Conservation (phyloP, 2,888 invertebrate species). For the Nomada hirtipes region DNA sequence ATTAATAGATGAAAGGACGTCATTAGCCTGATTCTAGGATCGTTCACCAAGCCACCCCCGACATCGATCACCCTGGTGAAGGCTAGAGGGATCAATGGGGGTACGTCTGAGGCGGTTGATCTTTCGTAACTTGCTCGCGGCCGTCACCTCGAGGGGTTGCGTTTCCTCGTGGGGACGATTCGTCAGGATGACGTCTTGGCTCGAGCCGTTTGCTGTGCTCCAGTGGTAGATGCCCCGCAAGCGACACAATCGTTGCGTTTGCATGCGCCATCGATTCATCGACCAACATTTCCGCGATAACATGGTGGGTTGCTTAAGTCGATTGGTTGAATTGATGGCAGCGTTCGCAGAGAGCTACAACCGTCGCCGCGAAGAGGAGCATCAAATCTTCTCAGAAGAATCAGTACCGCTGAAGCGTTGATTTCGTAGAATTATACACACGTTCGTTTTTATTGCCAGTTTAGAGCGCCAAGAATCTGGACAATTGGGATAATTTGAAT, state of each 20-base stretch:
- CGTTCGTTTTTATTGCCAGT: no score
- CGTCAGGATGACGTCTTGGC: constrained; percentile 67
- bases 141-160: constrained; percentile 38
- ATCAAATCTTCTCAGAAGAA: no score
- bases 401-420: no score
- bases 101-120: constrained; percentile 21
- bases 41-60: constrained; percentile 1
- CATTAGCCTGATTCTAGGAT: constrained; percentile 23
- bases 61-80: constrained; percentile 37
- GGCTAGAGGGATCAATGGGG: not conserved
- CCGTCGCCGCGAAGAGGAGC: no score
- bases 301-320: not conserved
- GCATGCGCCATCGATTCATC: constrained; percentile 31
- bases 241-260: constrained; percentile 41
- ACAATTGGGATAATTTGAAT: no score
- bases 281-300: no score
- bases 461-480: no score
- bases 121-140: constrained; percentile 20
- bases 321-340: not conserved
- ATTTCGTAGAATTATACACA: no score
- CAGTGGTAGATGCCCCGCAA: constrained; percentile 29
- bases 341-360: no score
- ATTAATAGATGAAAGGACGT: constrained; percentile 26
- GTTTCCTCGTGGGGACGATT: constrained; percentile 64
- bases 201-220: constrained; percentile 48